Evolutionary conservation across 37 sponge, comb jelly and placozoan species (phyloP), one percentile per base, ranked within the genome.

Genomic region (Cladorhizidae sp.): DNA sequence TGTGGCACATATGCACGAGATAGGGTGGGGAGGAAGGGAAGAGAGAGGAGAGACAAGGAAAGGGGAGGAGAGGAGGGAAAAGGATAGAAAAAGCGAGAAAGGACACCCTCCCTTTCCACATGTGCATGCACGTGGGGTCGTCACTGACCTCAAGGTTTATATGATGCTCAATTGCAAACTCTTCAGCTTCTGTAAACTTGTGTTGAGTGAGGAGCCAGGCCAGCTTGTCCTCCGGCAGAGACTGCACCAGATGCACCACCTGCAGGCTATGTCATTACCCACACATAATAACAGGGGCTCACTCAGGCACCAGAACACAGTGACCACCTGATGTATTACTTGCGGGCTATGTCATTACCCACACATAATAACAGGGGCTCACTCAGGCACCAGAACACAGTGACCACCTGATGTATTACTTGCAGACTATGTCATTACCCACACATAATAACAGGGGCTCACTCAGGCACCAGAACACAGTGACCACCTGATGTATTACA

Each of bases 101-200:
- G 9, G 49, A 45, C 49, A 12, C 49, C 9, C 49, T 45, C 9
- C 49, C 49, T 45, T 45, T 45, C 49, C n/a, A n/a, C n/a, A n/a
- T n/a, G n/a, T n/a, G n/a, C n/a, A n/a, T n/a, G n/a, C n/a, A n/a
- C n/a, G n/a, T n/a, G 25, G 52, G 9, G 26, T 74, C 8, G 3
- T 17, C 26, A 42, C 45, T 58, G 77, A 85, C 86, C 36, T 85
- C 73, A 40, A n/a, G 64, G 50, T 85, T 72, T 17, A 85, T 58
- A 22, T 71, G 31, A 63, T 49, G 71, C 59, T 71, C 70, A 6
- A 0, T 58, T 32, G 86, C 86, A 72, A 78, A 78, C 31, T 28
- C 25, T 52, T 78, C 72, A 35, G 86, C 86, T 45, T 85, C 86
- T 22, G 43, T 61, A 38, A 85, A 85, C 73, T 78, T 85, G 22